These are phyloP conservation scores for Calidris pugnax DNA, from an alignment of 2,113 vertebrate species.

Conservation along the genomic window DNA sequence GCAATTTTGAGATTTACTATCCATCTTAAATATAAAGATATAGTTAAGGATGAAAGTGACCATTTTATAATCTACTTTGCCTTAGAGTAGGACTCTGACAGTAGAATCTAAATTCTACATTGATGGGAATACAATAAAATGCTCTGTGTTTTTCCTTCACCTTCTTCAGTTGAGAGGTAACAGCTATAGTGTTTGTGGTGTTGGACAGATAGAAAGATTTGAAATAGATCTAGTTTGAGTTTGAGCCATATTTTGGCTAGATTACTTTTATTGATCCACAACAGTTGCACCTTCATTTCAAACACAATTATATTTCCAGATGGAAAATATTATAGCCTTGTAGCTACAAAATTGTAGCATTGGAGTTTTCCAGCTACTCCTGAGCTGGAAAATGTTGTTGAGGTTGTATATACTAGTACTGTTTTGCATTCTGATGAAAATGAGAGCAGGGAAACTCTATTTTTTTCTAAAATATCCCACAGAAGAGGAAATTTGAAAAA, in stretches of 20 bases:
- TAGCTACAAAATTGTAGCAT: neutral
- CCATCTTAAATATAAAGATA: neutral
- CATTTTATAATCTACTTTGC: neutral
- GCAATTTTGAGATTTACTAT: neutral
- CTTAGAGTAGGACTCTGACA: neutral
- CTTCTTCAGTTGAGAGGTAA: neutral
- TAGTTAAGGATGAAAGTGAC: neutral
- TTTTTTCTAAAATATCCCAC: neutral
- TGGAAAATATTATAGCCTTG: neutral
- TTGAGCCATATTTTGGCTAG: neutral
- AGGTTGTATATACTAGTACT: neutral
- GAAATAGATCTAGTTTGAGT: neutral
- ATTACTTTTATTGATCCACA: neutral
- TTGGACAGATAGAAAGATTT: neutral
- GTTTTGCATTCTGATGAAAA: neutral
- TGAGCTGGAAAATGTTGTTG: neutral
- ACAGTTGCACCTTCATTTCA: neutral
- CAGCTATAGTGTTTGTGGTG: neutral
- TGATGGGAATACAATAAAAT: neutral
- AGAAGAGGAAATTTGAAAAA: neutral
- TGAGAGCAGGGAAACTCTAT: neutral
- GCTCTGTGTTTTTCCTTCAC: neutral
- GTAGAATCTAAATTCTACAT: neutral
- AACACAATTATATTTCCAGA: neutral
- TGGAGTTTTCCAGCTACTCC: neutral